Percentiles rank a stretch among this genome's conserved stretches.
phyloP scores from a whole-genome alignment of 2,888 invertebrate genomes.

The Drosophila multiciliata region DNA sequence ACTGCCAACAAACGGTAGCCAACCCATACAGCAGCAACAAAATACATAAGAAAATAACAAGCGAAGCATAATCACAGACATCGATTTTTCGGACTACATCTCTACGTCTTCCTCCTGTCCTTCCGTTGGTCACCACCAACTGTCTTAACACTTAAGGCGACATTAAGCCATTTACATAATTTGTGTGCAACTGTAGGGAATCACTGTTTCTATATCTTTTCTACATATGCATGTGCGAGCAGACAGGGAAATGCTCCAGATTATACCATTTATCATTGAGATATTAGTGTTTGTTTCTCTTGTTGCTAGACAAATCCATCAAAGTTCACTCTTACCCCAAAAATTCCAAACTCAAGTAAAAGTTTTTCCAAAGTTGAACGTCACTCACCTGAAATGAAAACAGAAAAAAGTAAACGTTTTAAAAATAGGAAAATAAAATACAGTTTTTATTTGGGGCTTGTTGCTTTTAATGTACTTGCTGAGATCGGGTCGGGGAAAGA shows the following conservation, averaged over 20 bases:
- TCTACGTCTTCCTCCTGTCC: conserved; percentile 12
- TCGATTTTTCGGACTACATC: conserved; percentile 13
- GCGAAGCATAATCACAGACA: conserved; percentile 46
- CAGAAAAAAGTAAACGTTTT: conserved; percentile 2
- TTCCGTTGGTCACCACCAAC: conserved; percentile 34
- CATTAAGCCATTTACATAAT: conserved; percentile 78
- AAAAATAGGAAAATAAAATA: conserved; percentile 1
- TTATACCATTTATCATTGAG: conserved; percentile 68
- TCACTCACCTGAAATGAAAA: conserved; percentile 69
- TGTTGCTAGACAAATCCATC: conserved; percentile 6
- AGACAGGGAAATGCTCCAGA: conserved; percentile 9
- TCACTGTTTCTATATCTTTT: conserved; percentile 25
- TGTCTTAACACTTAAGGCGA: conserved; percentile 72
- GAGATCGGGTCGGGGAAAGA: not conserved
- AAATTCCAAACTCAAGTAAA: not conserved
- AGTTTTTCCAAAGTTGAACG: conserved; percentile 13
- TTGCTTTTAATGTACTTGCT: conserved; percentile 28
- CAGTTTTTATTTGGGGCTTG: conserved; percentile 1
- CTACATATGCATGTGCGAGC: not conserved
- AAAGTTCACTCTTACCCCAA: conserved; percentile 26
- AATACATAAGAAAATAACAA: conserved; percentile 27
- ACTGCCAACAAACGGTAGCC: conserved; percentile 47
- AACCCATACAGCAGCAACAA: conserved; percentile 43
- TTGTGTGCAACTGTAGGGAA: conserved; percentile 57
- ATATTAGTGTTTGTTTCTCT: conserved; percentile 42